phyloP scores from a whole-genome alignment of 2,888 invertebrate genomes.

The Nymphalis urticae region DNA sequence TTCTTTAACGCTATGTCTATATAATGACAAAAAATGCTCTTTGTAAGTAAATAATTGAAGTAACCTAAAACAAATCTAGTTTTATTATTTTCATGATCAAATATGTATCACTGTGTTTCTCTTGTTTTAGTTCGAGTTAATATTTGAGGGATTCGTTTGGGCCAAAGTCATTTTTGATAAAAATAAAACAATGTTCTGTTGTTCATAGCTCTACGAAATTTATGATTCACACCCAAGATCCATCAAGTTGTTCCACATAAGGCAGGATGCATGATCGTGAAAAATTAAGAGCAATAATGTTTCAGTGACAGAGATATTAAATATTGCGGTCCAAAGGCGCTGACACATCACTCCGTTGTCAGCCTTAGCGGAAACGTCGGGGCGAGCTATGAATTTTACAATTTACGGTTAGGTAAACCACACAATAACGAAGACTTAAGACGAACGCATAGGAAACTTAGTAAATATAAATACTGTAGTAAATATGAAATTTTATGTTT shows the following conservation, averaged over 20 bases:
- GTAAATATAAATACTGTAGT: too few relatives aligned
- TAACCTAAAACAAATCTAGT: too few relatives aligned
- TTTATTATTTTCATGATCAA: too few relatives aligned
- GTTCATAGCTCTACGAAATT: neutral
- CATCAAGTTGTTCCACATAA: neutral
- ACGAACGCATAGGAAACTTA: too few relatives aligned
- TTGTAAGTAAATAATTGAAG: too few relatives aligned
- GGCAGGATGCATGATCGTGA: constrained; percentile 19
- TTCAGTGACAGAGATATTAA: constrained; percentile 35
- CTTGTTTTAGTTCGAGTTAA: too few relatives aligned
- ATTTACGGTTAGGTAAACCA: neutral
- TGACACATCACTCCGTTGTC: constrained; percentile 35
- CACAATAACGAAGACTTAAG: neutral
- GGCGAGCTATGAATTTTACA: constrained; percentile 4
- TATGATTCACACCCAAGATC: neutral
- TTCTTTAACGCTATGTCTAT: too few relatives aligned
- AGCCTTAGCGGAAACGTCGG: constrained; percentile 14
- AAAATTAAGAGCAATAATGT: constrained; percentile 38
- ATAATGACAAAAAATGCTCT: too few relatives aligned
- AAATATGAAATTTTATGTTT: too few relatives aligned
- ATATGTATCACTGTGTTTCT: too few relatives aligned
- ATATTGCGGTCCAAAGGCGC: constrained; percentile 35
- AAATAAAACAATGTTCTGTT: neutral
- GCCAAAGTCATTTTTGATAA: neutral
- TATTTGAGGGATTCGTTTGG: too few relatives aligned